These are phyloP conservation scores for Drosophila bipectinata DNA, from an alignment of 1,140 invertebrate species.

Conservation along the genomic window DNA sequence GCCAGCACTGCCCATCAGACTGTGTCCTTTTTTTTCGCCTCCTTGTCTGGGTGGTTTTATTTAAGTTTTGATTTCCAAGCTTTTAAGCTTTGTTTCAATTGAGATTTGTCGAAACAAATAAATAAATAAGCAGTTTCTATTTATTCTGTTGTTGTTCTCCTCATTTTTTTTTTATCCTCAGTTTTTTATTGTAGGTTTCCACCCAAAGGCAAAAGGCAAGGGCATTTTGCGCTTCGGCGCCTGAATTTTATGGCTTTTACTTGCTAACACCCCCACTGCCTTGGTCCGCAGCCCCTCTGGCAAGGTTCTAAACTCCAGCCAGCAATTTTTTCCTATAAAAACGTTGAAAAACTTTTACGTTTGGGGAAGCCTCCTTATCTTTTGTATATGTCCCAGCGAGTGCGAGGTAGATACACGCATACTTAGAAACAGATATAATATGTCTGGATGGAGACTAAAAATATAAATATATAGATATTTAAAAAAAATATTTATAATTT, in stretches of 20 bases:
- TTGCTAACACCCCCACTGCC: slow-evolving; percentile 10
- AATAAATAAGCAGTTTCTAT: slow-evolving; percentile 76
- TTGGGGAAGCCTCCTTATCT: slow-evolving; percentile 23
- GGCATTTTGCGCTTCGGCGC: slow-evolving; percentile 54
- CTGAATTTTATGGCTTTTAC: slow-evolving; percentile 43
- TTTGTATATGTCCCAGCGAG: slow-evolving; percentile 29
- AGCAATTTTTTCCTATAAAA: slow-evolving; percentile 39
- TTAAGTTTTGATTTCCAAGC: slow-evolving; percentile 67
- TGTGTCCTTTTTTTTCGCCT: slow-evolving; percentile 15
- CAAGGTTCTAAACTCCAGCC: slow-evolving; percentile 43
- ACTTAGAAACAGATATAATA: slow-evolving; percentile 7
- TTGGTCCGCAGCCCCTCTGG: slow-evolving; percentile 36
- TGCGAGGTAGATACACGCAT: slow-evolving; percentile 43
- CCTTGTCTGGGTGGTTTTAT: slow-evolving; percentile 34
- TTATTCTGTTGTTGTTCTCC: slow-evolving; percentile 39
- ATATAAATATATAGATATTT: background rate
- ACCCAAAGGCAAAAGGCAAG: slow-evolving; percentile 11
- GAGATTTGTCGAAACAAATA: slow-evolving; percentile 69
- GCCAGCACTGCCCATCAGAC: background rate
- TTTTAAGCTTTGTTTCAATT: slow-evolving; percentile 68
- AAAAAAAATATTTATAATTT: background rate
- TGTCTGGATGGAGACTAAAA: background rate
- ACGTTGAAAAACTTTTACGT: slow-evolving; percentile 33
- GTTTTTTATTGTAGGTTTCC: slow-evolving; percentile 3
- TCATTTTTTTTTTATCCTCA: background rate